These are phyloP conservation scores for Fragum fragum DNA, from an alignment of 2,888 invertebrate species.

Conservation along the genomic window DNA sequence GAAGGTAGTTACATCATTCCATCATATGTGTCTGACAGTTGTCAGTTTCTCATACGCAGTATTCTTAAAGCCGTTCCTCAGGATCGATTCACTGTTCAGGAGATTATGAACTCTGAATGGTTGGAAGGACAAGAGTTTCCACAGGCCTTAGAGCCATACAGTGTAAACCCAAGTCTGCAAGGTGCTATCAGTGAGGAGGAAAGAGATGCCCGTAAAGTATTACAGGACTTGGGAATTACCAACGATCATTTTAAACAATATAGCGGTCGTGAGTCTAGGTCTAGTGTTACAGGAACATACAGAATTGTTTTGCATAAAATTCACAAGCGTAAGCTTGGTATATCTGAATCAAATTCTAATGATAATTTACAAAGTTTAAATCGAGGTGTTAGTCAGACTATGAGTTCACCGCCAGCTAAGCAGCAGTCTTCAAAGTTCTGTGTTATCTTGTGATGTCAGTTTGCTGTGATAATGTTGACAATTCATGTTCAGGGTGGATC, in stretches of 20 bases:
- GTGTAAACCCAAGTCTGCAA: conserved; percentile 80
- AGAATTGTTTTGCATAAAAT: conserved; percentile 90
- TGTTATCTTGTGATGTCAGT: conserved; percentile 66
- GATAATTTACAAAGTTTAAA: conserved; percentile 39
- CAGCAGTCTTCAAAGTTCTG: conserved; percentile 70
- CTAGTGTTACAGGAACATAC: conserved; percentile 91
- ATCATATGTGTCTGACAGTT: conserved; percentile 84
- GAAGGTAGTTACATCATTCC: conserved; percentile 89
- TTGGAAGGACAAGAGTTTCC: conserved; percentile 87
- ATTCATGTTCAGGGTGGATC: conserved; percentile 1
- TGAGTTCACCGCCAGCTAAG: conserved; percentile 39
- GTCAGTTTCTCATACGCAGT: conserved; percentile 86
- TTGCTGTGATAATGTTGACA: conserved; percentile 53
- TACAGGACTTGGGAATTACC: conserved; percentile 89
- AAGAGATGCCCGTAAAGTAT: conserved; percentile 88
- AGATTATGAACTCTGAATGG: conserved; percentile 88
- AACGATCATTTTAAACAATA: conserved; percentile 89
- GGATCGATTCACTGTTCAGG: conserved; percentile 86
- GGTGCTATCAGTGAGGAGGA: conserved; percentile 85
- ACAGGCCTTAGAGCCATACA: conserved; percentile 85
- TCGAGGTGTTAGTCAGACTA: conserved; percentile 17
- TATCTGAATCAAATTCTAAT: conserved; percentile 58
- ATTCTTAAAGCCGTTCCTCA: conserved; percentile 86
- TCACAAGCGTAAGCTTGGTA: conserved; percentile 83
- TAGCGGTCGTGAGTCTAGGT: conserved; percentile 89